Evolutionary conservation across 2,113 vertebrate genomes (phyloP).

Genomic region (Anoplopoma fimbria): DNA sequence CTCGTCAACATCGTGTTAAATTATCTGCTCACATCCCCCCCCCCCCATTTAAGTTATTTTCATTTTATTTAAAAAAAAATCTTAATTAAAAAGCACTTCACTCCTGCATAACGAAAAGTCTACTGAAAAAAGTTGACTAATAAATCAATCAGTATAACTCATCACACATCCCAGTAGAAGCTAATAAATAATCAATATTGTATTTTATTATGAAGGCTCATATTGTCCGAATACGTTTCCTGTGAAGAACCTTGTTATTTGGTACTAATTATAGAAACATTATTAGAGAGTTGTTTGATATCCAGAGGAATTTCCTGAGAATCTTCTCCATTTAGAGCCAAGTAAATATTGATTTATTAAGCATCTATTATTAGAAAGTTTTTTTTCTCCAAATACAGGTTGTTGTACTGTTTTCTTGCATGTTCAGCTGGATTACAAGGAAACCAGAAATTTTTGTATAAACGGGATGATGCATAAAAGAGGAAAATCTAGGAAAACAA

Average conservation of each 20-base stretch:
- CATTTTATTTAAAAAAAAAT: too few species aligned
- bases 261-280: background rate
- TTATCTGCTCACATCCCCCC: too few species aligned
- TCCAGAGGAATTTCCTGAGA: background rate
- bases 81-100: too few species aligned
- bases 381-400: background rate
- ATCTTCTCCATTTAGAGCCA: background rate
- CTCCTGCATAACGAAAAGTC: too few species aligned
- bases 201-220: background rate
- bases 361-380: background rate
- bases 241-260: background rate
- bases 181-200: background rate
- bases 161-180: background rate
- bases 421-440: background rate
- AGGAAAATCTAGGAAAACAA: background rate
- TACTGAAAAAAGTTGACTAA: too few species aligned
- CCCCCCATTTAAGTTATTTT: too few species aligned
- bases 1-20: too few species aligned
- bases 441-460: background rate
- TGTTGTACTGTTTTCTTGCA: background rate
- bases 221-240: background rate
- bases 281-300: background rate
- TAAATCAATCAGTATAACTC: background rate
- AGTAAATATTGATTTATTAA: conserved; percentile 2
- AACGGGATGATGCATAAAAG: background rate